Base-by-base conservation (phyloP, 1,140 invertebrate genomes). In the Hyposmocoma kahamanoa region DNA sequence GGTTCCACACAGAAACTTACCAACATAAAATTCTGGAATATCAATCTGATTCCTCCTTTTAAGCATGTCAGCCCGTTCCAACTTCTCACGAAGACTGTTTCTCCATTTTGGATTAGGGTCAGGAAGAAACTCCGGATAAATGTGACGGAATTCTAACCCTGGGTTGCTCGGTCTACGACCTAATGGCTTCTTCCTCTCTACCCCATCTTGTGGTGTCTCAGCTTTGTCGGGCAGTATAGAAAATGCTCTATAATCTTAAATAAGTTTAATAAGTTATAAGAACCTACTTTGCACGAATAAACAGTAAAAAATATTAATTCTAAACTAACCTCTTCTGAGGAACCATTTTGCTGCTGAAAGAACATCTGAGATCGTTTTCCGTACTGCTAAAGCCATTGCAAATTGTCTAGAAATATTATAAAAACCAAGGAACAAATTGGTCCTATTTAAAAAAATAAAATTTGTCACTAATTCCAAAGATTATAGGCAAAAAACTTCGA, bases 1-100 rank as follows among this genome's bases (percentile, higher is more conserved):
- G 9, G 18, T 26, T 43, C 21, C 30, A 42, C 20, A 45, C 21
- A 17, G n/a, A 24, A 19, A 84, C 92, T 85, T 80, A 94, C 94
- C 97, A 70, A 98, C 97, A 89, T 98, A 99, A 88, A 99, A 99
- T 81, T 98, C 97, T 2, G 98, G 98, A 58, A 99, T 95, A 71
- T 95, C 92, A 49, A 99, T 89, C 51, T 94, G 87, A 47, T 82
- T 85, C 67, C 97, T 90, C 50, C 98, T 88, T 42, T 92, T 91
- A 1, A 99, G 62, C 98, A 99, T 99, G 79, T 99, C 98, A 43
- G 89, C 86, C 48, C 97, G 88, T 70, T 99, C 97, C 9, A 99
- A 76, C 76, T 93, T 96, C 80, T 99, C 98, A 56, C 92, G 85
- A 0, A 99, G 67, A 15, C 82, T 62, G 85, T 99, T 97, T 53